Conservation (phyloP, 2,888 invertebrate species). For the Yponomeuta cagnagella region DNA sequence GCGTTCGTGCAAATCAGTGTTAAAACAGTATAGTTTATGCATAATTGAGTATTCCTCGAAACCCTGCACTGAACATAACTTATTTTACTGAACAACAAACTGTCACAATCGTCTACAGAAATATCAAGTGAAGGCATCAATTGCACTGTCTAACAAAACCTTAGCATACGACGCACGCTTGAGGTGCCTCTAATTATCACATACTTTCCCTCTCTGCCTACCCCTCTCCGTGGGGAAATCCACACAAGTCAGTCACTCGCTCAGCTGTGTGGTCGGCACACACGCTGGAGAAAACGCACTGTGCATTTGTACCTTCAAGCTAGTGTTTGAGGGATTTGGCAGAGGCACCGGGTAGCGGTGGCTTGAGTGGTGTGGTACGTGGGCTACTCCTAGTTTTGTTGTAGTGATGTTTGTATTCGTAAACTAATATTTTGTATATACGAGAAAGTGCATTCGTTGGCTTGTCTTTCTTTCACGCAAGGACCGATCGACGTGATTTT, state of each 20-base stretch:
- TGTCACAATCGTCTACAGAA: too few relatives aligned
- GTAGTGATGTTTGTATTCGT: neutral
- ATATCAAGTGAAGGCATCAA: neutral
- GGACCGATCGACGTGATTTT: too few relatives aligned
- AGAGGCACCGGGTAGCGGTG: neutral
- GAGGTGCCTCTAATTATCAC: constrained; percentile 45
- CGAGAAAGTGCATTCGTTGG: too few relatives aligned
- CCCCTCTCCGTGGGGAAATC: constrained; percentile 46
- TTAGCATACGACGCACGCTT: neutral
- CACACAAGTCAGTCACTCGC: constrained; percentile 20
- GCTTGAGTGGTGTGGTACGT: neutral
- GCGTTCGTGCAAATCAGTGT: too few relatives aligned
- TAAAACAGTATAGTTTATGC: too few relatives aligned
- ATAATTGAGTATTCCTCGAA: too few relatives aligned
- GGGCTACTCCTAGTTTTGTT: neutral
- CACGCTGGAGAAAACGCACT: neutral
- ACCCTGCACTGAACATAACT: too few relatives aligned
- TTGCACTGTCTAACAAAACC: neutral
- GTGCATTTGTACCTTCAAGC: neutral
- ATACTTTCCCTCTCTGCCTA: constrained; percentile 58
- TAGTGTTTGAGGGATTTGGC: neutral
- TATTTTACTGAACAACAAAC: too few relatives aligned
- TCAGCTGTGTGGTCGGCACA: neutral
- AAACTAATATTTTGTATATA: neutral
- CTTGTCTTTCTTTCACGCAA: too few relatives aligned